Conservation (phyloP, 2,797 vertebrate species). For the Eleutherodactylus coqui region DNA sequence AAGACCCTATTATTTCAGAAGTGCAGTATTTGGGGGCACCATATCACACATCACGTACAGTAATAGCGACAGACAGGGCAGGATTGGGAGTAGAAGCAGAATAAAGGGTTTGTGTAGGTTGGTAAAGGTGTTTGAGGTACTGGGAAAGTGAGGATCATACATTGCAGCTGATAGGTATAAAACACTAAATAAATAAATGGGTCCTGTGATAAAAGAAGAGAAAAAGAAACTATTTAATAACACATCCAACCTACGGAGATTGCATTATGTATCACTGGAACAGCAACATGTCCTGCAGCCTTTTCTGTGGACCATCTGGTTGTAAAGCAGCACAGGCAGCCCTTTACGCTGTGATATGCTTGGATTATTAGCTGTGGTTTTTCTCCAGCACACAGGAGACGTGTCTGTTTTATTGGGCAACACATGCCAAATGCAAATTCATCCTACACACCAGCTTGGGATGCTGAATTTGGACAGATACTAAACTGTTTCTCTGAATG, state of each 20-base stretch:
- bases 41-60: no score
- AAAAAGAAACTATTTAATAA: background rate
- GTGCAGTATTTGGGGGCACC: no score
- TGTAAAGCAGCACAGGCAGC: background rate
- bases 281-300: background rate
- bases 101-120: no score
- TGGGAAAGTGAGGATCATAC: background rate
- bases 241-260: background rate
- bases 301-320: background rate
- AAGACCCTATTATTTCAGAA: no score
- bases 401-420: background rate
- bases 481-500: background rate
- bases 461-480: constrained; percentile 12
- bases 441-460: constrained; percentile 17
- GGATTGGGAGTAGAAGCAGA: no score
- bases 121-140: no score
- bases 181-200: background rate
- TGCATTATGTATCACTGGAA: background rate
- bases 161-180: background rate
- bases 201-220: background rate
- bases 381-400: background rate
- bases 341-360: background rate
- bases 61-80: no score
- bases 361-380: background rate
- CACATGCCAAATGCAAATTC: constrained; percentile 3